A percentile compares a stretch with the other conserved stretches of the same genome.
Evolutionary conservation across 2,888 invertebrate species (phyloP).

Genomic region (Blera fallax): DNA sequence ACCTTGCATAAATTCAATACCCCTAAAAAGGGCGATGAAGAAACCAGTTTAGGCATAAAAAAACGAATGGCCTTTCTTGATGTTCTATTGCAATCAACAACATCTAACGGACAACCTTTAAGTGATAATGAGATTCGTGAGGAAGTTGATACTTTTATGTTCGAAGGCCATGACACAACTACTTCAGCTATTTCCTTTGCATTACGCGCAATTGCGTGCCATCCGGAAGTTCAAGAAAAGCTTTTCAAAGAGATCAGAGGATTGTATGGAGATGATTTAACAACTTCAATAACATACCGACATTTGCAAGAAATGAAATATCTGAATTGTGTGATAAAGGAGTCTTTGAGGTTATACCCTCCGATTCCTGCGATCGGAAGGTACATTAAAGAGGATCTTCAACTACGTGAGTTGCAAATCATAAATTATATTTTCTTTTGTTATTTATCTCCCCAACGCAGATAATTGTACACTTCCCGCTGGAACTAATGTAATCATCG

Average conservation of each 20-base stretch:
- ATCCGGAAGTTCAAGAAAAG: conserved; percentile 77
- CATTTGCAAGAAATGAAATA: conserved; percentile 77
- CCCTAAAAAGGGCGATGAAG: conserved; percentile 23
- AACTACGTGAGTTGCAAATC: conserved; percentile 82
- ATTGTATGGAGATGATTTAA: conserved; percentile 75
- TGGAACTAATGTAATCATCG: conserved; percentile 77
- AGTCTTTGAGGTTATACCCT: conserved; percentile 85
- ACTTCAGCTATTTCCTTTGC: conserved; percentile 79
- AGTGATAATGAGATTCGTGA: conserved; percentile 85
- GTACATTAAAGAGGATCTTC: conserved; percentile 82
- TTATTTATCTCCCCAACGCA: conserved; percentile 42
- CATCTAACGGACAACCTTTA: conserved; percentile 83
- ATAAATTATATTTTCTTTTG: conserved; percentile 75
- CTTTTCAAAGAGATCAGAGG: conserved; percentile 77
- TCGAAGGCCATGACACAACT: conserved; percentile 83
- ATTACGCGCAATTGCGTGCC: conserved; percentile 77
- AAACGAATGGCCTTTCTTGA: conserved; percentile 86
- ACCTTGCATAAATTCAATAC: conserved; percentile 42
- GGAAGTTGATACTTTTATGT: conserved; percentile 89
- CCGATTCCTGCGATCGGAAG: conserved; percentile 86
- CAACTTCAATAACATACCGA: conserved; percentile 72
- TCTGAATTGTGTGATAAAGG: conserved; percentile 86
- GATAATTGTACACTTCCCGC: conserved; percentile 75
- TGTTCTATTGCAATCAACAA: conserved; percentile 84
- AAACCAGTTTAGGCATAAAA: conserved; percentile 81